Evolutionary conservation across 2,113 vertebrate species (phyloP).

Genomic region (Mobula birostris): DNA sequence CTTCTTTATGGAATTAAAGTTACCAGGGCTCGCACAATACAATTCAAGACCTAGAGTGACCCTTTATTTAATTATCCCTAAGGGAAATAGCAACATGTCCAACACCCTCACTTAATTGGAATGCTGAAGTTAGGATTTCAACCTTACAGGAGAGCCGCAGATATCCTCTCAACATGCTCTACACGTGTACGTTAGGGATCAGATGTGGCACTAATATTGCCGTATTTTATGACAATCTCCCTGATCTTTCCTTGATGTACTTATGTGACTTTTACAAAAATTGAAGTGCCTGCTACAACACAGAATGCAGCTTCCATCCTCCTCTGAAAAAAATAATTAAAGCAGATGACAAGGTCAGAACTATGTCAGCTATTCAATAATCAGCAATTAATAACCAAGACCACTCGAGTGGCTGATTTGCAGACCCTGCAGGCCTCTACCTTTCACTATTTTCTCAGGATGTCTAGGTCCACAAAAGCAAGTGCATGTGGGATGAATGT

Average conservation of each 20-base stretch:
- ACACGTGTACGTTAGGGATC: neutral
- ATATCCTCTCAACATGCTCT: neutral
- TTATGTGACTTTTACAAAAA: neutral
- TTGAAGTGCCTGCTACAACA: neutral
- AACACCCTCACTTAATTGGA: neutral
- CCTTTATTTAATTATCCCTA: neutral
- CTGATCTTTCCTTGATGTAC: neutral
- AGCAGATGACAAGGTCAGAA: neutral
- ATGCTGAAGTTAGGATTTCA: neutral
- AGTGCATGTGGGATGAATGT: neutral
- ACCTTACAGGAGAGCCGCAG: neutral
- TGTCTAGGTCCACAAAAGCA: neutral
- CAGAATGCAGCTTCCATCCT: neutral
- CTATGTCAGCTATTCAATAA: too few relatives aligned
- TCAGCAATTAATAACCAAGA: neutral
- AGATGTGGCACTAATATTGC: neutral
- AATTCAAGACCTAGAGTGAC: neutral
- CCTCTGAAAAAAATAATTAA: neutral
- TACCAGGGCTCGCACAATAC: neutral
- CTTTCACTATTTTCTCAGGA: neutral
- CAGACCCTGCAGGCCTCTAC: neutral
- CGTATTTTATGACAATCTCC: neutral
- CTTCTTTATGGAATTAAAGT: neutral
- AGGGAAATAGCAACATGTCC: neutral
- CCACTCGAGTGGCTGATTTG: neutral